Conservation (phyloP, 2,888 invertebrate species). For the Sphecodes monilicornis region DNA sequence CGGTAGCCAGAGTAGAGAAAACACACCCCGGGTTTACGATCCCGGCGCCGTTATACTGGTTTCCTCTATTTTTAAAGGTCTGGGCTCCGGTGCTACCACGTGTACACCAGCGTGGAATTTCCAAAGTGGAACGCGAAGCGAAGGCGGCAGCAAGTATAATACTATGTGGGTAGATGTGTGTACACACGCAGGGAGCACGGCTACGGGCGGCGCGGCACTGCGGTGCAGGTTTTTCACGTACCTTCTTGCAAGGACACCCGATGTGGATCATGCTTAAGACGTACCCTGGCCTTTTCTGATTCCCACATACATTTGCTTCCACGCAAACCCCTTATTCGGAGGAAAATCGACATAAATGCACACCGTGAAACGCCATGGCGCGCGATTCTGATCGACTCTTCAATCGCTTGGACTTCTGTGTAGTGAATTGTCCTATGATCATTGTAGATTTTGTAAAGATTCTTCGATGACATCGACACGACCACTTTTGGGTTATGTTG, state of each 20-base stretch:
- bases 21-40: constrained; percentile 38
- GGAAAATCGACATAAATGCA: constrained; percentile 6
- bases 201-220: background rate
- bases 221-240: constrained; percentile 54
- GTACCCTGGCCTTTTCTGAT: constrained; percentile 44
- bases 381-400: no score
- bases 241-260: constrained; percentile 56
- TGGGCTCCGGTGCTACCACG: constrained; percentile 6
- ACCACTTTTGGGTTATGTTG: background rate
- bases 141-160: background rate
- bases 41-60: constrained; percentile 42
- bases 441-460: background rate
- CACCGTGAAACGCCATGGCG: background rate
- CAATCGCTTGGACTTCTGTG: no score
- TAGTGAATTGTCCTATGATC: background rate
- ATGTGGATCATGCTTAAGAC: constrained; percentile 56
- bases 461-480: background rate
- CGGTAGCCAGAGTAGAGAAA: background rate
- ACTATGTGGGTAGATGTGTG: constrained; percentile 4
- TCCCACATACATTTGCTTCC: constrained; percentile 52
- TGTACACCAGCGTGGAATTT: constrained; percentile 43
- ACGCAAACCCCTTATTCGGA: background rate
- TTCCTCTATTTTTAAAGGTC: constrained; percentile 48
- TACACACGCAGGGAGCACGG: constrained; percentile 10
- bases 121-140: constrained; percentile 36